Evolutionary conservation across 2,113 vertebrate genomes (phyloP).

Genomic region (Eulemur rufifrons): DNA sequence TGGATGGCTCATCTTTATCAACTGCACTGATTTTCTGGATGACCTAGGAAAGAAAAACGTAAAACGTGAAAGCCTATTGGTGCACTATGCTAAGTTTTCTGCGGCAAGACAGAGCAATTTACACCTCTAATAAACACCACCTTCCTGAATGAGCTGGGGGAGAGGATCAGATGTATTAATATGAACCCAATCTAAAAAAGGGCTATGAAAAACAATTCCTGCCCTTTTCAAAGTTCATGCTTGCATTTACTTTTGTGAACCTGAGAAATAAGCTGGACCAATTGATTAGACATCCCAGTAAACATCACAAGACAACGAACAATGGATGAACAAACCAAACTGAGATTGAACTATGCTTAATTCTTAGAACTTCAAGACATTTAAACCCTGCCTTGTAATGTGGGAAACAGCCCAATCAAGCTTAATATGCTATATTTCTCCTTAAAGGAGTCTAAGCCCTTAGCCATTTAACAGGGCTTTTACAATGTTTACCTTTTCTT

Average conservation of each 20-base stretch:
- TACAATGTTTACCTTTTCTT: slow-evolving; percentile 22
- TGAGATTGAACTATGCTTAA: background rate
- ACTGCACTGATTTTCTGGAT: slow-evolving; percentile 97
- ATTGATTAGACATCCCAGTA: background rate
- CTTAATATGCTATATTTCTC: background rate
- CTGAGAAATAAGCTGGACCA: background rate
- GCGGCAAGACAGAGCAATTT: background rate
- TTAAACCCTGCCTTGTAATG: background rate
- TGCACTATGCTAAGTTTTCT: background rate
- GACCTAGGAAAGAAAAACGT: slow-evolving; percentile 82
- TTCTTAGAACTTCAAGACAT: background rate
- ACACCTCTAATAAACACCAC: background rate
- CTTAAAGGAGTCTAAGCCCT: slow-evolving; percentile 12
- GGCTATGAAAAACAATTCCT: background rate
- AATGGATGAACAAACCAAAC: background rate
- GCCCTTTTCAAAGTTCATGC: background rate
- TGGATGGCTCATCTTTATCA: slow-evolving; percentile 95
- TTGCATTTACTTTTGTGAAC: background rate
- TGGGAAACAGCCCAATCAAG: background rate
- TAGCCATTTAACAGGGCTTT: background rate
- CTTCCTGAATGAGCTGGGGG: background rate
- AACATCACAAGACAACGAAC: background rate
- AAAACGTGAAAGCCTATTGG: fast-evolving
- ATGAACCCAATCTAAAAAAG: background rate
- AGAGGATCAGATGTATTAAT: background rate